Evolutionary conservation across 2,888 invertebrate species (phyloP), one percentile per base, ranked within the genome.

Genomic region (Caenorhabditis becei): DNA sequence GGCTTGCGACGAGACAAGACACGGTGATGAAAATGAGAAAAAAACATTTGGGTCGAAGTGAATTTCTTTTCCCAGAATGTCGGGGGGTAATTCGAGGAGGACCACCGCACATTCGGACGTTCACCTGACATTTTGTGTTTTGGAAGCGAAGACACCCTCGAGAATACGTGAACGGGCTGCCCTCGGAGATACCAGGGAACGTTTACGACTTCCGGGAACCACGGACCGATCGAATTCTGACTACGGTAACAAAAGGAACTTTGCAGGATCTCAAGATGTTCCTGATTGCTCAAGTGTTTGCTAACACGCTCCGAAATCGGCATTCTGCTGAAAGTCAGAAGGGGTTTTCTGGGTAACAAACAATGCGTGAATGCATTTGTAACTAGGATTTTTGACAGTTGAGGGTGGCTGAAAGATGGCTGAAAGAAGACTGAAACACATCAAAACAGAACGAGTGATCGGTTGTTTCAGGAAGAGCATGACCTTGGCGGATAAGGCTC

Each of bases 281-380:
- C n/a, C 24, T 23, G 24, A 51, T 51, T 51, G 23, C 51, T 24
- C 47, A 26, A 56, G 56, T 49, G 20, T 61, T 70, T 61, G n/a
- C 49, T 16, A n/a, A 23, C 32, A 24, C 32, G 20, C 26, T 62
- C 71, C 54, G 24, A 35, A 71, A 70, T 28, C 54, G 35, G 10
- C 56, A 26, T 61, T 32, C 32, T 32, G 10, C 71, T 71, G 62
- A 70, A 71, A 62, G 58, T 44, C 37, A 32, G 49, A 49, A 32
- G 2, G 14, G 41, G 11, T 35, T 18, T 44, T 26, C 16, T 32
- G 28, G 41, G 53, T 74, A 74, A 66, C 56, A 66, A 66, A 74
- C 71, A 71, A 62, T 70, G 47, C 10, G 23, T 62, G 72, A 51
- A 74, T 74, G 74, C 74, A 74, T 74, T 74, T 66, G 51, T 74